phyloP scores from a whole-genome alignment of 2,113 vertebrate genomes.

The Semnopithecus entellus region DNA sequence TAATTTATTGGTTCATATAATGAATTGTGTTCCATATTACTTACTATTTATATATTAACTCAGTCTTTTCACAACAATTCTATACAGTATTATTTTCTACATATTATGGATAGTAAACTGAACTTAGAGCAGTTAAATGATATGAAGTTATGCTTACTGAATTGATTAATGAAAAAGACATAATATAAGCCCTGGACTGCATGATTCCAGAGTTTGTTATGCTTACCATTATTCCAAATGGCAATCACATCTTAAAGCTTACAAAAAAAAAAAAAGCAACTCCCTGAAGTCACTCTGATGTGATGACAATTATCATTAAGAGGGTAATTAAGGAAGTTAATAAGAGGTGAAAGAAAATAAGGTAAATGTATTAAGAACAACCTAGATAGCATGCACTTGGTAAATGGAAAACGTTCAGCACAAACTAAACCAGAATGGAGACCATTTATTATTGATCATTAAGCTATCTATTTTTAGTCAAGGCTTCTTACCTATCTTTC shows the following conservation, averaged over 20 bases:
- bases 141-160: neutral
- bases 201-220: neutral
- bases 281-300: neutral
- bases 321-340: neutral
- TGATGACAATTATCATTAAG: neutral
- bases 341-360: neutral
- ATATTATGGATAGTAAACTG: neutral
- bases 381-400: neutral
- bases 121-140: neutral
- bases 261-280: neutral
- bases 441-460: neutral
- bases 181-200: neutral
- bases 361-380: neutral
- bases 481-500: neutral
- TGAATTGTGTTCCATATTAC: neutral
- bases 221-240: neutral
- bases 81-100: neutral
- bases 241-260: neutral
- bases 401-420: neutral
- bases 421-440: neutral
- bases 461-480: neutral
- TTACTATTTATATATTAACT: neutral
- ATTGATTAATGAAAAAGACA: neutral
- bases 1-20: neutral
- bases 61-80: neutral